A percentile compares a stretch with the other conserved stretches of the same genome.
These are phyloP conservation scores for Labeo calbasu DNA, from an alignment of 2,797 vertebrate species.

Conservation along the genomic window DNA sequence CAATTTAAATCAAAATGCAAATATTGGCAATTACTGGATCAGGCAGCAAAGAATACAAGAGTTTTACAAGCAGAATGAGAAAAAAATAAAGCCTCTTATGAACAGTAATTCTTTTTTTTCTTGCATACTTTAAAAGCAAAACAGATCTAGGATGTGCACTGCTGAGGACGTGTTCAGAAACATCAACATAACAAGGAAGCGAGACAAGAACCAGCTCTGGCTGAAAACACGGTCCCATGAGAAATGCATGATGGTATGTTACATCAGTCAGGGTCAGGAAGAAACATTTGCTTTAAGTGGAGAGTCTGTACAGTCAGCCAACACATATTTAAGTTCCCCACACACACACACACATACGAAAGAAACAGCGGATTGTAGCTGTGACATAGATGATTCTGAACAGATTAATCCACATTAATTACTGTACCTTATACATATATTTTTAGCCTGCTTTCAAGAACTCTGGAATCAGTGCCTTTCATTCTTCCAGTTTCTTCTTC, in stretches of 20 bases:
- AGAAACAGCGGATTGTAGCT: neutral
- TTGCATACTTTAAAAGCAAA: constrained; percentile 6
- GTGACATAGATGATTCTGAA: neutral
- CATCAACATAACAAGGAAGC: neutral
- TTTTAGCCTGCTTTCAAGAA: neutral
- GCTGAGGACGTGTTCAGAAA: neutral
- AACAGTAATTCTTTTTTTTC: neutral
- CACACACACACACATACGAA: neutral
- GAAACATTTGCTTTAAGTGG: neutral
- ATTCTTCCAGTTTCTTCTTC: neutral
- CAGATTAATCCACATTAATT: neutral
- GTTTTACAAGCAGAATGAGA: neutral
- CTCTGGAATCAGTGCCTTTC: neutral
- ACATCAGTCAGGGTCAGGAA: neutral
- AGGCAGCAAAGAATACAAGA: neutral
- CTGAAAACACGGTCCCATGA: constrained; percentile 2
- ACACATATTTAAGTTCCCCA: neutral
- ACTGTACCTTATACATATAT: neutral
- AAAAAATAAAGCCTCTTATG: neutral
- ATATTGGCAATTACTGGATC: neutral
- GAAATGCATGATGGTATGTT: constrained; percentile 11
- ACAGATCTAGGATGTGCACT: neutral
- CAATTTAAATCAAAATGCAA: neutral
- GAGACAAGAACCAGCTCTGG: constrained; percentile 2
- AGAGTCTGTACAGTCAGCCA: neutral